phyloP scores from a whole-genome alignment of 30 jellyfish, hydroid and myxozoan species.

The Aurelia sp. region DNA sequence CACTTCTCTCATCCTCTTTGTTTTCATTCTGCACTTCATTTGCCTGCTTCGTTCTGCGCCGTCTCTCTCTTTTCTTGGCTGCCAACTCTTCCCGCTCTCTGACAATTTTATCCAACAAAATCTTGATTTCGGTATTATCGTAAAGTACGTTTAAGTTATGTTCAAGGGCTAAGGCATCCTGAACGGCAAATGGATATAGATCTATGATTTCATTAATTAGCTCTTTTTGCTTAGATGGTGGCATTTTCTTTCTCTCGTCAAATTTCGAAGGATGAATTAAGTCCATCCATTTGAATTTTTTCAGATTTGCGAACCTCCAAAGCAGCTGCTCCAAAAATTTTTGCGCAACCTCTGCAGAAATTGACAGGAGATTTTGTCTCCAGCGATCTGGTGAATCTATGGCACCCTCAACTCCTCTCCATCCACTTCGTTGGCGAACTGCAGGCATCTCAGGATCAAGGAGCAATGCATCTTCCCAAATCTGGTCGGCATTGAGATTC shows the following conservation, averaged over 20 bases:
- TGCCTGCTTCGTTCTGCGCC: slow-evolving; percentile 30
- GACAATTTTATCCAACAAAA: slow-evolving; percentile 7
- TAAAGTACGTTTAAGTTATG: not conserved
- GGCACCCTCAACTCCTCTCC: slow-evolving; percentile 58
- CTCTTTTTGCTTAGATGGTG: slow-evolving; percentile 35
- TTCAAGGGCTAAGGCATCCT: too few relatives aligned
- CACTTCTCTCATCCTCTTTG: not conserved
- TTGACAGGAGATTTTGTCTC: too few relatives aligned
- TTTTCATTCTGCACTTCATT: not conserved
- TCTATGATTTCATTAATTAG: not conserved
- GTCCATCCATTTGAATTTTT: slow-evolving; percentile 56
- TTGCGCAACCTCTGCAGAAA: slow-evolving; percentile 16
- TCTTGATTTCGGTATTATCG: not conserved
- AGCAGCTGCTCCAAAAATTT: slow-evolving; percentile 37
- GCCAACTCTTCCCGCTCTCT: slow-evolving; percentile 24
- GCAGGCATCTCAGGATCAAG: slow-evolving; percentile 32
- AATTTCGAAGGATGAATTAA: slow-evolving; percentile 60
- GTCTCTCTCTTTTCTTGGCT: not conserved
- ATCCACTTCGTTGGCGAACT: slow-evolving; percentile 17
- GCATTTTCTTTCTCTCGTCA: slow-evolving; percentile 24
- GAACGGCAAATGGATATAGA: too few relatives aligned
- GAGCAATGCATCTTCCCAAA: too few relatives aligned
- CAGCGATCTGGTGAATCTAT: slow-evolving; percentile 29
- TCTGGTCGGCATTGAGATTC: too few relatives aligned
- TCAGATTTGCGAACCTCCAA: slow-evolving; percentile 50